Base-by-base conservation (phyloP, 2,888 invertebrate species). In the Protula sp. region DNA sequence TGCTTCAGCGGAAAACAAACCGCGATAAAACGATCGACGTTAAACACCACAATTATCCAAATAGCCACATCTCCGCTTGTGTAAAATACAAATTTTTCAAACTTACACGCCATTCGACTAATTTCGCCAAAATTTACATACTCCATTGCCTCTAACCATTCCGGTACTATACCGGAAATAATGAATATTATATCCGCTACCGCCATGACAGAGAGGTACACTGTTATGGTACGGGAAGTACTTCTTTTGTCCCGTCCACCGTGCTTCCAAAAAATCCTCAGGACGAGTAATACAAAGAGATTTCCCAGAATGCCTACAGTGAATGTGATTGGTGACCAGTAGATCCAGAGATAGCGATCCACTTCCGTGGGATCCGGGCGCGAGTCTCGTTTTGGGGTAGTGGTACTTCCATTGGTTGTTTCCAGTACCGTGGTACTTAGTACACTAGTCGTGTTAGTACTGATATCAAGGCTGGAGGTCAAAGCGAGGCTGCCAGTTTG, bases 11-110 rank as follows among this genome's bases (percentile, higher is more conserved):
- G 78, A 30, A 72, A 65, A n/a, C 73, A 72, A 1, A 78, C 75
- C 19, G 68, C 73, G 9, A 78, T 56, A 58, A 74, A 75, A 19
- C 78, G 65, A 58, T 78, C 77, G 2, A 75, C 57, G 4, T 76
- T 76, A 27, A 77, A 74, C 0, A 73, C 68, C 2, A 77, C 75
- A 5, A 77, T 59, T 4, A 74, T 67, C 77, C 77, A 78, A 1
- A 74, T 74, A 30, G 75, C 72, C 26, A 70, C 65, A 48, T 76
- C 77, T 29, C 74, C 62, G 0, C 70, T 66, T 1, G 71, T 57
- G 61, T 77, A 78, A 2, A 76, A 75, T 1, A 74, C 38, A 57
- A 76, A 75, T 22, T 69, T 72, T 61, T 77, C 75, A 1, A 74
- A 30, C 57, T 74, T 73, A 56, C 78, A 78, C 3, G 61, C 56